Percentiles rank a stretch among this genome's conserved stretches.
These are phyloP conservation scores for Clitarchus hookeri DNA, from an alignment of 2,888 invertebrate species.

Conservation along the genomic window DNA sequence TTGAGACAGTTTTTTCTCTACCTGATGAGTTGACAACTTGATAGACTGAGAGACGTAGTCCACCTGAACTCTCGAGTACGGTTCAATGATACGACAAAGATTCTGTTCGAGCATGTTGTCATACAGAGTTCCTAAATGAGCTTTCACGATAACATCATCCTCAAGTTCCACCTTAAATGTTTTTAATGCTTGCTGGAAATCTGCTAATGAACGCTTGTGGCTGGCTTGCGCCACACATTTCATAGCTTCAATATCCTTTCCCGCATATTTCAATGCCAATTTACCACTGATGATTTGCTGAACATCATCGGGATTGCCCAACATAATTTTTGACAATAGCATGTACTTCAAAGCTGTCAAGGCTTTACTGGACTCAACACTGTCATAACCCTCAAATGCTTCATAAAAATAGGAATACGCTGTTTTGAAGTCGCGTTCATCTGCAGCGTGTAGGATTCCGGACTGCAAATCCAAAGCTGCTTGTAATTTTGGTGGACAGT, in stretches of 20 bases:
- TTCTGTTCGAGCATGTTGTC: slow-evolving; percentile 99
- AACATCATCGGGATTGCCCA: slow-evolving; percentile 95
- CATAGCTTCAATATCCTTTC: slow-evolving; percentile 97
- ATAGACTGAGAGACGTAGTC: slow-evolving; percentile 91
- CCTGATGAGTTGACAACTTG: slow-evolving; percentile 84
- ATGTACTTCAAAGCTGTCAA: slow-evolving; percentile 97
- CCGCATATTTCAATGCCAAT: slow-evolving; percentile 94
- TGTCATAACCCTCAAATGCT: slow-evolving; percentile 98
- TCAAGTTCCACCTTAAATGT: slow-evolving; percentile 87
- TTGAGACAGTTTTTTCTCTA: slow-evolving; percentile 98
- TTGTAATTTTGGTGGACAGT: slow-evolving; percentile 98
- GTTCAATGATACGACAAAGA: slow-evolving; percentile 97
- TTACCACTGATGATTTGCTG: slow-evolving; percentile 95
- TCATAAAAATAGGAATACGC: slow-evolving; percentile 99
- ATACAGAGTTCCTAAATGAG: slow-evolving; percentile 95
- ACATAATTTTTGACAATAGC: slow-evolving; percentile 98
- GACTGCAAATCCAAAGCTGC: slow-evolving; percentile 96
- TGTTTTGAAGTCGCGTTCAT: slow-evolving; percentile 99
- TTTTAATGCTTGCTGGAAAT: slow-evolving; percentile 90
- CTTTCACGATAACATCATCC: slow-evolving; percentile 95
- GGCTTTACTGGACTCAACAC: slow-evolving; percentile 89
- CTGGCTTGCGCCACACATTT: slow-evolving; percentile 95
- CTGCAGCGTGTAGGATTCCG: slow-evolving; percentile 98
- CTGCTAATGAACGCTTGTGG: slow-evolving; percentile 93
- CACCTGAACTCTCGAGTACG: slow-evolving; percentile 92